Evolutionary conservation across 2,888 invertebrate species (phyloP), one percentile per base, ranked within the genome.

Genomic region (Eremobia ochroleuca): DNA sequence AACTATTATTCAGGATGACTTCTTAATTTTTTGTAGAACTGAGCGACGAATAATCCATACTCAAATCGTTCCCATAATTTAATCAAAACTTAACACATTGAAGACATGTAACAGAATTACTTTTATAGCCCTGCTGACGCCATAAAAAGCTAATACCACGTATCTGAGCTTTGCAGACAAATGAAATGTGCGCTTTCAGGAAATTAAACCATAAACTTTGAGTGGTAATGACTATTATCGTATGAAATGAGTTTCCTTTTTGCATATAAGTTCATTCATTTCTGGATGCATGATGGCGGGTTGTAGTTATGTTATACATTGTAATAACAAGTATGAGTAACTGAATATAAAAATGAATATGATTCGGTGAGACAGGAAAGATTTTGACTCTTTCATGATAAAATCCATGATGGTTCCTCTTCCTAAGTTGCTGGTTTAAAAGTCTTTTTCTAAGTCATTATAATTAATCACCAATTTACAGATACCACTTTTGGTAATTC

Each of bases 121-220:
- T 91, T 93, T 93, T 91, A 93, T 89, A 86, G 81, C 62, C 77
- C 76, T 85, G 79, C 86, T 86, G 79, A 89, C 87, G 85, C 89
- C 92, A 93, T 94, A 94, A 94, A 94, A 93, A 90, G 89, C 90
- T 91, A 91, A 92, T 92, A 93, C 88, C 92, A 92, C 93, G 92
- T 93, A 92, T 91, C 92, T 86, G 85, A 85, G 86, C 86, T 85
- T 81, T 82, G 83, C 89, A 91, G 91, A 92, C 93, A 92, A 93
- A 94, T 93, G 93, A 91, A 93, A 93, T 91, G 92, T 87, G 87
- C 86, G 91, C 94, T 93, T 93, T 94, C 95, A 96, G 96, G 96
- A 96, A 96, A 96, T 96, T 95, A 96, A 95, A 93, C 94, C 93
- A 95, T 96, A 95, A 96, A 95, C 88, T 87, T 86, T 87, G 91